Percentiles rank a stretch among this genome's conserved stretches.
Evolutionary conservation across 1,140 invertebrate genomes (phyloP).

Genomic region (Eriocheir sinensis): DNA sequence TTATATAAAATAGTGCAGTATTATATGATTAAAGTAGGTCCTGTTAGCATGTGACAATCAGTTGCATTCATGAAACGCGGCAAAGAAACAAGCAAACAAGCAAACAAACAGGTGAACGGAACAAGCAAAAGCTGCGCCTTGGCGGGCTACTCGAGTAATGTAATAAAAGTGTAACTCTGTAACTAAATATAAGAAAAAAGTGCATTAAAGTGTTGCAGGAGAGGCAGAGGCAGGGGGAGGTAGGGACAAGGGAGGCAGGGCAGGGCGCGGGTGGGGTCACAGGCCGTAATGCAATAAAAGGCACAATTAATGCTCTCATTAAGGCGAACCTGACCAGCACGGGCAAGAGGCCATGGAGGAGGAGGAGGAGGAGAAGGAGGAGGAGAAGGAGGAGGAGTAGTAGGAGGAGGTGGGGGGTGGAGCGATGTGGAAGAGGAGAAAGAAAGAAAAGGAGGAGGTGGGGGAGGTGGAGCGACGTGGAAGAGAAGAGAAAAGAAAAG

Average conservation of each 20-base stretch:
- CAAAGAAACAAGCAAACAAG: no score
- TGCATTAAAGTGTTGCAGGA: not conserved
- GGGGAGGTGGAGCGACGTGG: not conserved
- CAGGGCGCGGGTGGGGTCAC: slow-evolving; percentile 36
- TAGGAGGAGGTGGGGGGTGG: not conserved
- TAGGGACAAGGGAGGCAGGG: not conserved
- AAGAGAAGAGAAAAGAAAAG: not conserved
- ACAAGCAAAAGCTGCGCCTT: no score
- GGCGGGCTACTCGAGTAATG: not conserved
- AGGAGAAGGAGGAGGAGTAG: not conserved
- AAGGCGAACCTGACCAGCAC: slow-evolving; percentile 58
- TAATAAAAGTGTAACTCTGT: not conserved
- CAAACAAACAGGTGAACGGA: no score
- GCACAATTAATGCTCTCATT: slow-evolving; percentile 70
- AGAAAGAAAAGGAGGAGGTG: not conserved
- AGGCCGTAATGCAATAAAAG: slow-evolving; percentile 69
- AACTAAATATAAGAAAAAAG: not conserved
- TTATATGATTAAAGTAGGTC: no score
- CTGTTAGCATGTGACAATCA: no score
- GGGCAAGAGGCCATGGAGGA: not conserved
- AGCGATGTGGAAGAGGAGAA: not conserved
- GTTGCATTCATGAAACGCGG: no score
- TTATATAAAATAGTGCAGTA: no score
- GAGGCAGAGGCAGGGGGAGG: not conserved
- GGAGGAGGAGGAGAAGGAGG: not conserved